Evolutionary conservation across 2,888 invertebrate genomes (phyloP), one percentile per base, ranked within the genome.

Genomic region (Ecdyonurus torrentis): DNA sequence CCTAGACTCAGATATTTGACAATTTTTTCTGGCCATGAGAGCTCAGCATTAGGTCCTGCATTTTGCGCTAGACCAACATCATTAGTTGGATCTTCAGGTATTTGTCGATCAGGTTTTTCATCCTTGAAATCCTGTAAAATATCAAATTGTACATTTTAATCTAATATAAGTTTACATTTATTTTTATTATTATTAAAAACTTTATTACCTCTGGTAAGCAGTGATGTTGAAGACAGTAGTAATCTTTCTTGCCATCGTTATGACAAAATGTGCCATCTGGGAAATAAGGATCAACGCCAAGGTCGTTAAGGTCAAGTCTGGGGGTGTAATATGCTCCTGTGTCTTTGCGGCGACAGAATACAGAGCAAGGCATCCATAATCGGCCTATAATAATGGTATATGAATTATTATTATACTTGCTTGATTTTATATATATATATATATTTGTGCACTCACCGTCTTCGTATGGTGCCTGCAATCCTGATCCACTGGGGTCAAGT

Each of bases 201-300:
- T 2, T 3, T 62, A 63, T 67, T 70, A 84, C 85, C 77, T 87
- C 85, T 0, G 87, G 86, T 64, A 87, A 74, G 72, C 88, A 89
- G 69, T 86, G 86, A 72, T 87, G 87, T 68, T 86, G 84, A 62
- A 84, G 75, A 69, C 88, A 88, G 72, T 81, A 89, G 75, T 83
- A 87, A 72, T 87, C 78, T 64, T 80, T 76, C 20, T 75, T 74
- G 58, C 80, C 80, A 68, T 84, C 83, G 69, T 78, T 77, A 72
- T 89, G 86, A 71, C 89, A 89, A 86, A 86, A 87, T 2, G 88
- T 89, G 18, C 89, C 89, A 74, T 89, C 89, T 0, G 89, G 89
- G 71, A 88, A 86, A 74, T 86, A 86, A 0, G 87, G 83, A 69
- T 86, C 83, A 37, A 84, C 75, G 5, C 86, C 85, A 52, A 84